Evolutionary conservation across 92 coral and sea anemone genomes (phyloP), one percentile per base, ranked within the genome.

Genomic region (Umimayanthus kanabou): DNA sequence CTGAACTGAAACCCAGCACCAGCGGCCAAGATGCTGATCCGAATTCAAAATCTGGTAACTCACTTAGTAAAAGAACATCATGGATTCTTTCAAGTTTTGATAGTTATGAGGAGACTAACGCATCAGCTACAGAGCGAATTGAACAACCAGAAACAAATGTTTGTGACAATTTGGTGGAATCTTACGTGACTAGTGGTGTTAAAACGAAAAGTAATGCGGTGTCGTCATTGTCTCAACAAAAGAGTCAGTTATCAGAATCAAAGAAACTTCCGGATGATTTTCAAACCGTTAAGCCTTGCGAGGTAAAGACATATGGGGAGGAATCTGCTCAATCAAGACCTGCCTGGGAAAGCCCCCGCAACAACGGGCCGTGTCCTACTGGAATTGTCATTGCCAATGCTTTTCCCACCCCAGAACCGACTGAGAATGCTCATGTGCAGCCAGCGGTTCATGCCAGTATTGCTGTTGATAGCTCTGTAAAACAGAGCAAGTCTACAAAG

Each of bases 401-500:
- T 10, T 97, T 87, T 85, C 99, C 99, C 1, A 92, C 98, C 20
- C 99, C 99, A 13, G 96, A 81, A 50, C 99, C 98, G 4, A 95
- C 95, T 20, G 75, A 57, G 53, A 80, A 85, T 80, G 80, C 88
- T 70, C 29, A 67, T 13, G 81, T 61, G 89, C 90, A 71, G 86
- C 93, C 55, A 78, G 77, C 80, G 37, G 80, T 76, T 75, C 85
- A 81, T 8, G 74, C 39, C 11, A 89, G 85, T 39, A 84, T 81
- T 67, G 82, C 87, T 81, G 26, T 83, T 43, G 87, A 83, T 30
- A 83, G 87, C 77, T 83, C 87, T 2, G 7, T 67, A 83, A 80
- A 90, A 84, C 37, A 76, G 72, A 89, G 61, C 66, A 80, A 57
- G 39, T 7, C 84, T 85, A 77, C 84, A 85, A 88, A 72, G 37